A percentile compares a stretch with the other conserved stretches of the same genome.
Conservation (phyloP, 92 coral and sea anemone genomes). For the Scolanthus callimorphus region DNA sequence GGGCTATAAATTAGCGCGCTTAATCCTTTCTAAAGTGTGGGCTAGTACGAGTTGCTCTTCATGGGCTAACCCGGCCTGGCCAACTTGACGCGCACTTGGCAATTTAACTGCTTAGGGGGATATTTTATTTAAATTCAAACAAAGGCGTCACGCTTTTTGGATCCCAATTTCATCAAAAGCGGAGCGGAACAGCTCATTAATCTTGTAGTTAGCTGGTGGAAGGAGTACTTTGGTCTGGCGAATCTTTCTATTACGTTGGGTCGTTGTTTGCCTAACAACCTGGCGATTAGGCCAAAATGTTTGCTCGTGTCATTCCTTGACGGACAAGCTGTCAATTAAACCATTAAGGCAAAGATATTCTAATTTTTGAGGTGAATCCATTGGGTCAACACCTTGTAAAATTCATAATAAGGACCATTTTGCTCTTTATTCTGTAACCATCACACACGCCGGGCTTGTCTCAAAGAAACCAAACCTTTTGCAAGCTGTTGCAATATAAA, state of each 20-base stretch:
- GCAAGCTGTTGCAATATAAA: constrained; percentile 10
- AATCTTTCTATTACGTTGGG: constrained; percentile 55
- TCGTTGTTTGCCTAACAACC: constrained; percentile 76
- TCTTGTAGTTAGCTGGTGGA: constrained; percentile 26
- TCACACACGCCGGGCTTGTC: neutral
- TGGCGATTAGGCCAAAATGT: constrained; percentile 82
- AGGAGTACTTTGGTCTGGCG: constrained; percentile 10
- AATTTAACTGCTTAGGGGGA: neutral
- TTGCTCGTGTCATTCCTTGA: constrained; percentile 79
- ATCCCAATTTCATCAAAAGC: neutral
- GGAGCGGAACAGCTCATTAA: constrained; percentile 21
- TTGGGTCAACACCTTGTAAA: constrained; percentile 59
- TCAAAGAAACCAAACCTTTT: neutral
- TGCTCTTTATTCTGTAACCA: constrained; percentile 42
- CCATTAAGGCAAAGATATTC: constrained; percentile 85
- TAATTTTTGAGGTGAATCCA: constrained; percentile 76
- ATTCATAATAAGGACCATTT: constrained; percentile 40
- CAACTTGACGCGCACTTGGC: too few relatives aligned
- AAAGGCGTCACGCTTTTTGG: too few relatives aligned
- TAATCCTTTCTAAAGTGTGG: neutral
- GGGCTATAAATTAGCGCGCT: neutral
- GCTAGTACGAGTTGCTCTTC: too few relatives aligned
- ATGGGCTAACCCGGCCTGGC: too few relatives aligned
- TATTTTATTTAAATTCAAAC: too few relatives aligned
- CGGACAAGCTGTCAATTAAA: constrained; percentile 75